Evolutionary conservation across 92 coral and sea anemone species (phyloP), one percentile per base, ranked within the genome.

Genomic region (Epizoanthus ramosus): DNA sequence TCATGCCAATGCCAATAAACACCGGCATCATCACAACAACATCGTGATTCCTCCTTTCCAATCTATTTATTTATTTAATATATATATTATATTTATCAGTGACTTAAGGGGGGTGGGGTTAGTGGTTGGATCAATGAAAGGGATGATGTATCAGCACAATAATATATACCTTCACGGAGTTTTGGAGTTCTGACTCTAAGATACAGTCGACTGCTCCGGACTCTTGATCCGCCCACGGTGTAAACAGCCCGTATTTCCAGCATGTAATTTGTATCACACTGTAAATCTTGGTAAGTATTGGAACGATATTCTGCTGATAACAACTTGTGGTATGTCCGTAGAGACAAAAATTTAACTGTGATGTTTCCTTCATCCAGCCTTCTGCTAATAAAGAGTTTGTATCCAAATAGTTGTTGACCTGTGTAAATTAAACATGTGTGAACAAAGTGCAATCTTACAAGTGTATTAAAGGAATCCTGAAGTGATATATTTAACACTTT

Each of bases 311-410:
- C 31, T 4, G 82, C 41, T 12, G 54, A 56, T 61, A 77, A 10
- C 6, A 54, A 10, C 33, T 18, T 24, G 1, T 77, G 82, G 22
- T 77, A 57, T 9, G 63, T 57, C 28, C 57, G 37, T 28, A 77
- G n/a, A 12, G 82, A 77, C 6, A 69, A 3, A 22, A 77, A 31
- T 41, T 43, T 77, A 0, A 39, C 14, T 9, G 17, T 21, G 19
- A 59, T 16, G 58, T 45, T 77, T 35, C 57, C 31, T 8, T 68
- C 63, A 19, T 63, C 71, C 3, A 77, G 71, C 45, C 71, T 77
- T 28, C 45, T 43, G 43, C 82, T 77, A 57, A 56, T 60, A 57
- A 61, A 77, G 7, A 77, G 82, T 57, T 77, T 77, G 82, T 77
- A 77, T 77, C 39, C 28, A 24, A 60, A 53, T 23, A 77, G 22